phyloP scores from a whole-genome alignment of 2,113 vertebrate species.

The Chaetura pelagica region DNA sequence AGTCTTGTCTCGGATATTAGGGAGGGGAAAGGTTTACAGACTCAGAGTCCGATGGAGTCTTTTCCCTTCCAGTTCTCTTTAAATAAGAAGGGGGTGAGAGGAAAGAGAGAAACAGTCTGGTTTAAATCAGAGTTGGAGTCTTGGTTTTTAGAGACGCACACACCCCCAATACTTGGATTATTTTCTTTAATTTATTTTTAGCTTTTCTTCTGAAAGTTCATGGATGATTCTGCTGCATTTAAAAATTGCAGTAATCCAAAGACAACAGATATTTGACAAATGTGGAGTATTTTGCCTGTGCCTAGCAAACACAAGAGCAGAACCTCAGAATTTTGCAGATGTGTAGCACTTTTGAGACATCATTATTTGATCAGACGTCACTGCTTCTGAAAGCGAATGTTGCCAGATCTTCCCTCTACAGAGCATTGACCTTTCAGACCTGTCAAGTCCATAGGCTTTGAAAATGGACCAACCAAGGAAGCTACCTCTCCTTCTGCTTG shows the following conservation, averaged over 20 bases:
- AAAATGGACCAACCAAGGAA: not conserved
- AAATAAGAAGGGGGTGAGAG: slow-evolving; percentile 41
- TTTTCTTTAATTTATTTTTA: slow-evolving; percentile 62
- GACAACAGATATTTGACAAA: slow-evolving; percentile 22
- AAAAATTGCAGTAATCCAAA: slow-evolving; percentile 29
- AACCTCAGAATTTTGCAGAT: not conserved
- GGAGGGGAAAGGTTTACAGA: slow-evolving; percentile 68
- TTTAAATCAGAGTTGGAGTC: slow-evolving; percentile 76
- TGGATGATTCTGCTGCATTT: slow-evolving; percentile 43
- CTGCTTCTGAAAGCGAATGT: not conserved
- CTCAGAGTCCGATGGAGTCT: slow-evolving; percentile 68
- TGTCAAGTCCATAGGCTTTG: not conserved
- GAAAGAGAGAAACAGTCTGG: slow-evolving; percentile 69
- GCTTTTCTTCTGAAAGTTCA: slow-evolving; percentile 49
- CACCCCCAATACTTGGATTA: slow-evolving; percentile 45
- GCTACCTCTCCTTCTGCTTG: not conserved
- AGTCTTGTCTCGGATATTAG: slow-evolving; percentile 74
- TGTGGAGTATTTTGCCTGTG: not conserved
- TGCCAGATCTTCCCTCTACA: not conserved
- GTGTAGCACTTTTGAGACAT: not conserved
- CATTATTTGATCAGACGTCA: not conserved
- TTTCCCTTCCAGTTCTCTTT: slow-evolving; percentile 76
- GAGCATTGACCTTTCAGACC: not conserved
- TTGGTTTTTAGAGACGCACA: slow-evolving; percentile 46
- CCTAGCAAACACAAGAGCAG: not conserved